Conservation (phyloP, 1,140 invertebrate species). For the Coenobita brevimanus region DNA sequence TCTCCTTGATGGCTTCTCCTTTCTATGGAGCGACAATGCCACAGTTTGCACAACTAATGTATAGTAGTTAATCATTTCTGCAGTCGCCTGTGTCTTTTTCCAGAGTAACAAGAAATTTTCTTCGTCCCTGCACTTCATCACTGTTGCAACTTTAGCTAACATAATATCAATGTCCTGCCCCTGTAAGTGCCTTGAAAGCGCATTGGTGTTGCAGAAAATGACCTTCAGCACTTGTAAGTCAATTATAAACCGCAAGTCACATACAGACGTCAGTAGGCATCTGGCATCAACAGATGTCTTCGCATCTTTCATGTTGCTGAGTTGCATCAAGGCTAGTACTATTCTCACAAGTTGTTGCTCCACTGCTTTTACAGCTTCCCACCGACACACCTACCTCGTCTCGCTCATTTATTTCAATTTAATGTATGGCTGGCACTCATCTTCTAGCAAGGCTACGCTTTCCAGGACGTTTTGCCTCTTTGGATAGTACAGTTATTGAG, state of each 20-base stretch:
- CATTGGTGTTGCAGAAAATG: conserved; percentile 21
- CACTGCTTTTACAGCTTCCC: conserved; percentile 8
- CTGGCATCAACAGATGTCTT: conserved; percentile 8
- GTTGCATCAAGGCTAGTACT: neutral
- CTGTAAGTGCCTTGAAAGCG: conserved; percentile 10
- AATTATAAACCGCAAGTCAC: conserved; percentile 13
- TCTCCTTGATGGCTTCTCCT: conserved; percentile 2
- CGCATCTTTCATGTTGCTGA: conserved; percentile 1
- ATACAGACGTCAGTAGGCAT: conserved; percentile 1
- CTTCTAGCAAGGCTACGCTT: neutral
- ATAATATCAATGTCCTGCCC: neutral
- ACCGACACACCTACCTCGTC: conserved; percentile 3
- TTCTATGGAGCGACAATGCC: neutral
- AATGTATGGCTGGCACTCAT: neutral
- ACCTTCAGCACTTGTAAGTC: conserved; percentile 5
- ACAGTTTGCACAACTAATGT: neutral
- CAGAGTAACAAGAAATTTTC: neutral
- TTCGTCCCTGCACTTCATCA: conserved; percentile 21
- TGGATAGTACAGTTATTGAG: neutral
- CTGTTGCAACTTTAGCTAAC: conserved; percentile 12
- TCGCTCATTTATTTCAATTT: neutral
- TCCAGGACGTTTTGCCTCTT: conserved; percentile 6
- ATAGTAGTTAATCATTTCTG: neutral
- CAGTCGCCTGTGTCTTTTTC: neutral
- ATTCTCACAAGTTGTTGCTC: neutral